Evolutionary conservation across 2,888 invertebrate species (phyloP).

Genomic region (Luperina nickerlii): DNA sequence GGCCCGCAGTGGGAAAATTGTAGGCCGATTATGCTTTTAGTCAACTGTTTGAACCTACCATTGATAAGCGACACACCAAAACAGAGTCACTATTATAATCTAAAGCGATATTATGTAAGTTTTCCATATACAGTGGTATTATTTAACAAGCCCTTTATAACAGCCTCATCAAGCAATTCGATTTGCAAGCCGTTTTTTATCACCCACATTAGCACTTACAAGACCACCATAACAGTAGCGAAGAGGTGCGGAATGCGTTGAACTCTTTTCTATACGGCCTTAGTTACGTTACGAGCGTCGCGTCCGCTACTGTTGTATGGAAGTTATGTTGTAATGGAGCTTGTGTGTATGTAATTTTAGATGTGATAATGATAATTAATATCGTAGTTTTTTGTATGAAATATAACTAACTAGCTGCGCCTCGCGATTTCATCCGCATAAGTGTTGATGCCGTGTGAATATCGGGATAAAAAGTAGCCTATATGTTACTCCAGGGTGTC

Average conservation of each 20-base stretch:
- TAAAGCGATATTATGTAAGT: neutral
- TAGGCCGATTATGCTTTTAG: no score
- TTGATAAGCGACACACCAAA: neutral
- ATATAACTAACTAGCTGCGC: no score
- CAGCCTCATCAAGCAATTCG: neutral
- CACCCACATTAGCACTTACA: conserved; percentile 3
- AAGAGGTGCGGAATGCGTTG: conserved; percentile 56
- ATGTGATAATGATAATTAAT: no score
- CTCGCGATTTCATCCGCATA: no score
- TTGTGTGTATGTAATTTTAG: no score
- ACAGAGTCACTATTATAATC: neutral
- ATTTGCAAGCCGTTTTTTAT: neutral
- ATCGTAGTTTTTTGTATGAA: no score
- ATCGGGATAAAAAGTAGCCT: no score
- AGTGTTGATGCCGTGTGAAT: no score
- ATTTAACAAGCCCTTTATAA: no score
- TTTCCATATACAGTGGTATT: neutral
- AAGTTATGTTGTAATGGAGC: neutral
- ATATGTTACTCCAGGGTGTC: no score
- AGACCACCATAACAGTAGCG: neutral
- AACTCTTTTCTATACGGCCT: conserved; percentile 62
- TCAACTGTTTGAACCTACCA: neutral
- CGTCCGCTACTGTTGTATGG: neutral
- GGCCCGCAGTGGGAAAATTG: no score
- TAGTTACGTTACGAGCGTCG: neutral